Base-by-base conservation (phyloP, 92 coral and sea anemone species). In the Parazoanthus darwini region DNA sequence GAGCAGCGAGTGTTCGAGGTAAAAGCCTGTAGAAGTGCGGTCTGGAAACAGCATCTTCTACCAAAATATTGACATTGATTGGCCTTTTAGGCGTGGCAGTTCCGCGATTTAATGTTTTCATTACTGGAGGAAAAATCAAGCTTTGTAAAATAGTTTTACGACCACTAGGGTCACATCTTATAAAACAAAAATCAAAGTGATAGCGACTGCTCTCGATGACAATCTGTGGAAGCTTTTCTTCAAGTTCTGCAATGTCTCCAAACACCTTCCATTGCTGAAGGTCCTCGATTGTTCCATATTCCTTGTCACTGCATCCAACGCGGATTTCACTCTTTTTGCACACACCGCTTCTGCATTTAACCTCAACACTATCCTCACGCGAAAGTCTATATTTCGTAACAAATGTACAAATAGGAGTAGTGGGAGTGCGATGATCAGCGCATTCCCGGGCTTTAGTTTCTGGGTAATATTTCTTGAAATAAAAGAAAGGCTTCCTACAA, bases 31-130 rank as follows among this genome's bases (percentile, higher is more conserved):
- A 96, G 78, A 96, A 96, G 43, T 96, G 98, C 5, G 93, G 79
- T 25, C 98, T 89, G 83, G 98, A 96, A 39, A 96, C 91, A 1
- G 98, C 94, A 73, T 96, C 98, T 88, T 96, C 98, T 4, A 96
- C 87, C 13, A 96, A 82, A 43, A 96, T 95, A 77, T 96, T 96
- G 7, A 96, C 89, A 79, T 91, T 94, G 11, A 96, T 93, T 50
- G 75, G 72, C 7, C 25, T 80, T 4, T 67, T 33, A 1, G 15
- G 26, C 50, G 26, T 82, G 16, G 76, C 54, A 70, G 26, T 46
- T 71, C n/a, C 42, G 11, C 43, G 68, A 46, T n/a, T 71, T 44
- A 4, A 26, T 5, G 63, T 42, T 87, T 93, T 90, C 35, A 96
- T 33, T 26, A 94, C 68, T 78, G 98, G 98, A 48, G 98, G 96